Evolutionary conservation across 2,113 vertebrate genomes (phyloP), one percentile per base, ranked within the genome.

Genomic region (Garra rufa): DNA sequence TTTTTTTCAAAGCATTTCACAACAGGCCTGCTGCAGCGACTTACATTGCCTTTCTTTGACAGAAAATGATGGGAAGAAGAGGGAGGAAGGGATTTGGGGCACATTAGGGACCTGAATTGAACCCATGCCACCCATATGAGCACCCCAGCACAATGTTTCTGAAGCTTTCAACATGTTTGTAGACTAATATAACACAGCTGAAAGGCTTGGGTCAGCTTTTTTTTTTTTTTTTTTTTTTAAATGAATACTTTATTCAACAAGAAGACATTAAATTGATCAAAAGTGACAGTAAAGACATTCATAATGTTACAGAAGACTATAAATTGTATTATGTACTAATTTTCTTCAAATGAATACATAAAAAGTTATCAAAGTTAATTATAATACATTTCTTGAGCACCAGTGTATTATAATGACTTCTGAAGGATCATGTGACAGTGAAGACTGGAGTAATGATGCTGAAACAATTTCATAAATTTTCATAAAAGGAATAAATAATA

Each of bases 1-100:
- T 73, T 73, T 73, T 46, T 46, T 46, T 73, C 41, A 73, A 73
- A 73, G 70, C 41, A 73, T 73, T 41, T 26, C 38, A 46, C n/a
- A 73, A 73, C 69, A 73, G 41, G 21, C 69, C 11, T 73, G 11
- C 41, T 26, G 69, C 21, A 71, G n/a, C n/a, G 24, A 43, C 34
- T 3, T 70, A 11, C 38, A n/a, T n/a, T 71, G 69, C 69, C 41
- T 71, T 71, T 71, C 21, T 14, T 71, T 44, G 41, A 73, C 70
- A 14, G 70, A 24, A 46, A 73, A 73, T 46, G 2, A 71, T 44
- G 41, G 41, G 69, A 71, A 21, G 19, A 44, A 44, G 69, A 24
- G 41, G 21, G 69, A 71, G 21, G 10, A 71, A n/a, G 13, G 10
- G 69, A 2, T 26, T 44, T 46, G 41, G 41, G n/a, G 24, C 21